Base-by-base conservation (phyloP, 2,797 vertebrate genomes). In the Picus viridis region DNA sequence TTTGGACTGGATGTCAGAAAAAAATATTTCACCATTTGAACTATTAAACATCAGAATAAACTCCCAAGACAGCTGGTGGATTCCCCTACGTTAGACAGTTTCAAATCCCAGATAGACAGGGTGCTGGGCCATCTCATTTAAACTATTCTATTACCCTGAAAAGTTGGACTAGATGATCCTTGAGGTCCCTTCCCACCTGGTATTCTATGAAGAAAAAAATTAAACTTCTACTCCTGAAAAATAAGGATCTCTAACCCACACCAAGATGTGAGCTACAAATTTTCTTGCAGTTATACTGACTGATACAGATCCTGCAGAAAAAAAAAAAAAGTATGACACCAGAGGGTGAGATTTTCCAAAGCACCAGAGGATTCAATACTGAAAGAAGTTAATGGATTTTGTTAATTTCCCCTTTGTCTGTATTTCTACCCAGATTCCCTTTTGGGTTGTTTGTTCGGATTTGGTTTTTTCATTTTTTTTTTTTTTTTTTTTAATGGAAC, bases 341-440 rank as follows among this genome's bases (percentile, higher is more conserved):
- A 58, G 51, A 92, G 62, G 57, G 57, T 47, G 51, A 92, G 73
- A 92, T 86, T 91, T 78, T 63, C 74, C 53, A 82, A 86, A 86
- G 34, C 77, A 83, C 49, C 45, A 70, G 83, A 88, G 67, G n/a
- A 90, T 89, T 83, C 89, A 84, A 88, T 20, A 72, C 9, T 22
- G 67, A 57, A 77, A 87, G 58, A 65, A 47, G 30, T 57, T 84
- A 90, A 92, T 87, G 72, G 64, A 36, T 86, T 95, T 92, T 89
- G 76, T 63, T 94, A 83, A 83, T 93, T 92, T 93, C 43, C 73
- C 70, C 9, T 88, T 90, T 8, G 29, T n/a, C 62, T 89, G 39
- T 74, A 86, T 63, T 92, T 81, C 70, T 72, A 69, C 5, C 16
- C 51, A 80, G 54, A 39, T 77, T 84, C 72, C 49, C 78, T 47